Conservation (phyloP, 2,797 vertebrate genomes). For the Lepidocolaptes lacrymiger region DNA sequence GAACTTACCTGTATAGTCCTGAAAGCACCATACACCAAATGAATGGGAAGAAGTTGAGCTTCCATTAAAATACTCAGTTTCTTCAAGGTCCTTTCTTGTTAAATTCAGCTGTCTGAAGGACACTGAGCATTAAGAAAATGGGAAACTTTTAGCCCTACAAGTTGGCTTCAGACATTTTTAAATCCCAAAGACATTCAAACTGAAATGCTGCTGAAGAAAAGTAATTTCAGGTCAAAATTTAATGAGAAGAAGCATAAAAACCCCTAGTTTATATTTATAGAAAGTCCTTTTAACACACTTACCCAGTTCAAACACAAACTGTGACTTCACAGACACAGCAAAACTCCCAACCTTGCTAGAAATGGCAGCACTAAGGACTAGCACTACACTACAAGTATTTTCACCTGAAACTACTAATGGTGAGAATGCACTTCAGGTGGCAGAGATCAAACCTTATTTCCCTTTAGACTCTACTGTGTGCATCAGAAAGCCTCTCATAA, state of each 20-base stretch:
- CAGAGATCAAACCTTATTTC: constrained; percentile 23
- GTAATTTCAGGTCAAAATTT: neutral
- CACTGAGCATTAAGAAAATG: neutral
- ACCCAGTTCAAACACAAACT: neutral
- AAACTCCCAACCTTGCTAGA: neutral
- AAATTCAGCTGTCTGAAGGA: neutral
- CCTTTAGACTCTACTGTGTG: neutral
- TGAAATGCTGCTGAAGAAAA: neutral
- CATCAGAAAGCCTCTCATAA: neutral
- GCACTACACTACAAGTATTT: neutral
- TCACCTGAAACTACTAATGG: neutral
- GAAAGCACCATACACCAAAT: neutral
- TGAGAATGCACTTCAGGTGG: constrained; percentile 13
- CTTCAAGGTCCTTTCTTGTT: neutral
- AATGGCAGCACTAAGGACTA: neutral
- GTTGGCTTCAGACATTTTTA: neutral
- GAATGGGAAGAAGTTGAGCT: neutral
- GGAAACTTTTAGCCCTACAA: neutral
- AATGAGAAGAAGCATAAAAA: neutral
- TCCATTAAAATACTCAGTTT: neutral
- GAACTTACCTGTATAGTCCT: neutral
- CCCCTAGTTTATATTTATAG: neutral
- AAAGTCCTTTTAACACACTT: neutral
- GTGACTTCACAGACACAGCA: neutral
- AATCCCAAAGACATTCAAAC: neutral